phyloP scores from a whole-genome alignment of 2,797 vertebrate species.

The Hylomyscus alleni region DNA sequence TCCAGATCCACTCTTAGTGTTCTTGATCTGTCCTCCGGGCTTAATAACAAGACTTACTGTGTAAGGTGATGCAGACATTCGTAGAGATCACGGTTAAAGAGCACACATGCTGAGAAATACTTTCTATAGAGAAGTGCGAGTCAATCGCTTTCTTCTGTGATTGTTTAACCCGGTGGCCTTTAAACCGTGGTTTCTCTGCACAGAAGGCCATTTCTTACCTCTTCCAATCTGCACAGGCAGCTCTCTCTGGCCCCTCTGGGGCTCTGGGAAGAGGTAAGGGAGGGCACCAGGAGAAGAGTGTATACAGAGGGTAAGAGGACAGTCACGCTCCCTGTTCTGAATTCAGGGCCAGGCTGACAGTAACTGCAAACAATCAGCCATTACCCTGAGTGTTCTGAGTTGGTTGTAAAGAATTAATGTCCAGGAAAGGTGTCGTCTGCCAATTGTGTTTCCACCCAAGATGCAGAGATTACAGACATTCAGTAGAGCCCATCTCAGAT shows the following conservation, averaged over 20 bases:
- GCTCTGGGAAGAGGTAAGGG: neutral
- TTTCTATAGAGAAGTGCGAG: conserved; percentile 3
- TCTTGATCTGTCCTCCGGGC: neutral
- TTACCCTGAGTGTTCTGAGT: conserved; percentile 75
- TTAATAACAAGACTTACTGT: neutral
- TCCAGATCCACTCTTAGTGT: neutral
- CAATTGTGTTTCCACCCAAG: conserved; percentile 75
- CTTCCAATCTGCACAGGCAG: neutral
- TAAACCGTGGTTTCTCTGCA: neutral
- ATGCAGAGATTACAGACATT: conserved; percentile 65
- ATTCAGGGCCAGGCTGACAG: conserved; percentile 70
- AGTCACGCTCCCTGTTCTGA: conserved; percentile 36
- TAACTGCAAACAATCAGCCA: conserved; percentile 63
- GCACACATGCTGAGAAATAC: neutral
- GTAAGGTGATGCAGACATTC: neutral
- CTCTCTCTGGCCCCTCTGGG: neutral
- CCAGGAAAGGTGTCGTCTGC: conserved; percentile 67
- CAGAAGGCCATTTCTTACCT: neutral
- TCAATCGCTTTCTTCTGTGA: neutral
- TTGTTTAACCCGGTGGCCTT: conserved; percentile 36
- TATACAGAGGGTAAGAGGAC: neutral
- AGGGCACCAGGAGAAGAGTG: neutral
- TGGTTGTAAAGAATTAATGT: conserved; percentile 73
- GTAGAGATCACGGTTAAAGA: neutral
- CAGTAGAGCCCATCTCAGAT: neutral